phyloP scores from a whole-genome alignment of 2,797 vertebrate species.

The Leptodon cayanensis region DNA sequence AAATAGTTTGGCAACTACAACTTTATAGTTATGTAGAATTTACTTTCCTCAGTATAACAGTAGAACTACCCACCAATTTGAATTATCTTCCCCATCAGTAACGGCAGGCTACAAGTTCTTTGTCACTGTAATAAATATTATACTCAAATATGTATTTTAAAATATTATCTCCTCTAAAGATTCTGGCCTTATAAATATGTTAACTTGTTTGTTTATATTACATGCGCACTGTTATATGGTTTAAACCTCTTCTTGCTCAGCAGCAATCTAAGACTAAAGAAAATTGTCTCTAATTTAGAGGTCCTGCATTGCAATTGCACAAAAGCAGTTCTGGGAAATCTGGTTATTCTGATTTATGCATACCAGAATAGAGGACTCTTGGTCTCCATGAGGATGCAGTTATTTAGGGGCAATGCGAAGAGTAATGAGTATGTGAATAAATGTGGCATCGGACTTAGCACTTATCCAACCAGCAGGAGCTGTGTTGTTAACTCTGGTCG shows the following conservation, averaged over 20 bases:
- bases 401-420: background rate
- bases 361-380: background rate
- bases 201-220: background rate
- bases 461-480: background rate
- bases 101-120: background rate
- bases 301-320: background rate
- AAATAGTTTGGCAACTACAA: background rate
- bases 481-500: background rate
- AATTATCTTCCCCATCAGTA: background rate
- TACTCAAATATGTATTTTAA: background rate
- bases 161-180: background rate
- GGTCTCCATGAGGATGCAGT: background rate
- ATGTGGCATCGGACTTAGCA: background rate
- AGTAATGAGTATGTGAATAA: background rate
- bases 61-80: background rate
- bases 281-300: background rate
- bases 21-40: background rate
- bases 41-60: background rate
- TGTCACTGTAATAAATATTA: background rate
- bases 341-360: background rate
- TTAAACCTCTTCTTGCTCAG: background rate
- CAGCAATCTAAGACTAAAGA: background rate
- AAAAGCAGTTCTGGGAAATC: background rate
- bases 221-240: accelerated
- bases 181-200: background rate